Evolutionary conservation across 2,888 invertebrate species (phyloP).

Genomic region (Mesochorus sp.): DNA sequence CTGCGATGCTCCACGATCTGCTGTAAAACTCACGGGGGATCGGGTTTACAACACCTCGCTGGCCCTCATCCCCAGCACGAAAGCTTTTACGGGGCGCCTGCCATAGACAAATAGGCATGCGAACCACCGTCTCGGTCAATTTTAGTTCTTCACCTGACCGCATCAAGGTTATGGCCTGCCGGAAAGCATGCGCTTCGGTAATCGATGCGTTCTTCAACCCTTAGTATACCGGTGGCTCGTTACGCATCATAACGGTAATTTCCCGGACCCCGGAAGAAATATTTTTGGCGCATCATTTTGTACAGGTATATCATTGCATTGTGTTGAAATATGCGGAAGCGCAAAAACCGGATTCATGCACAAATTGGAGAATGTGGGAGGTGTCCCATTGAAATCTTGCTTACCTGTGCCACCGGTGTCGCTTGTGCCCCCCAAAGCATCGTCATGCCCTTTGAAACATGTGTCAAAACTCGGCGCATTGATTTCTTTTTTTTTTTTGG

Average conservation of each 20-base stretch:
- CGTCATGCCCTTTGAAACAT: conserved; percentile 4
- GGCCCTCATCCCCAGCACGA: no score
- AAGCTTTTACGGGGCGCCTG: conserved; percentile 52
- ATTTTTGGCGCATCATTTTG: neutral
- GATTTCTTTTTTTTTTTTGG: no score
- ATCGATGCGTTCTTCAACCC: conserved; percentile 49
- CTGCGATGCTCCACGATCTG: conserved; percentile 70
- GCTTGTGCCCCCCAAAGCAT: neutral
- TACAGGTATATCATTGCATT: neutral
- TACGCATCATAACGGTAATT: conserved; percentile 31
- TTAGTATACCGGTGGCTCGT: conserved; percentile 49
- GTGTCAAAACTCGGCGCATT: neutral
- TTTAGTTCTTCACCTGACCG: conserved; percentile 57
- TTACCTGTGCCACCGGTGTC: conserved; percentile 22
- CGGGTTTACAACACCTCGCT: conserved; percentile 65
- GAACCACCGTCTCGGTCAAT: neutral
- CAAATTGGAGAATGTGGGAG: neutral
- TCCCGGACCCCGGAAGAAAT: neutral
- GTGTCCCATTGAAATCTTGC: conserved; percentile 27
- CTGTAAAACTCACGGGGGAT: conserved; percentile 61
- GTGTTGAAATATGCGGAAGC: conserved; percentile 10
- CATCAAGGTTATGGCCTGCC: neutral
- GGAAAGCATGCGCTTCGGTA: conserved; percentile 37
- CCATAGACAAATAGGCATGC: conserved; percentile 17
- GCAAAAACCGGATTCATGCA: neutral